phyloP scores from a whole-genome alignment of 2,113 vertebrate genomes.

The Hippocampus comes region DNA sequence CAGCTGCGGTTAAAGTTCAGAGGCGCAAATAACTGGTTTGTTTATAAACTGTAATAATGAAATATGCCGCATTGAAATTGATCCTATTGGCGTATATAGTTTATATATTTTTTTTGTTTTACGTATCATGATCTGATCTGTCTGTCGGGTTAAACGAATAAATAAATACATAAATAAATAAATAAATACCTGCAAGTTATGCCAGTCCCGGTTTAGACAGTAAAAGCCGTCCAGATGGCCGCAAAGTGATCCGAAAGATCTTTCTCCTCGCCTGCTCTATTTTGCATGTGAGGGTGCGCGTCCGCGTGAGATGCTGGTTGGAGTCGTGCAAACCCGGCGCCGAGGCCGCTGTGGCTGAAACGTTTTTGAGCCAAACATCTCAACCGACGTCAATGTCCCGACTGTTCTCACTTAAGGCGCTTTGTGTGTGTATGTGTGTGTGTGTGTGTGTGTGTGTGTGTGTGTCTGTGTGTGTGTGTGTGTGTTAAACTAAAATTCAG shows the following conservation, averaged over 20 bases:
- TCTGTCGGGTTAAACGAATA: no score
- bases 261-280: no score
- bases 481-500: no score
- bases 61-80: no score
- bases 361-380: neutral
- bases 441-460: neutral
- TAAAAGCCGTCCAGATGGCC: neutral
- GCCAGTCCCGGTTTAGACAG: neutral
- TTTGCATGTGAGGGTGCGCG: neutral
- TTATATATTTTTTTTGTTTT: no score
- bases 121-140: no score
- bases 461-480: no score
- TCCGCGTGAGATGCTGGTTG: neutral
- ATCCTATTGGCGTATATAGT: no score
- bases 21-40: no score
- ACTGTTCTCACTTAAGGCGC: neutral
- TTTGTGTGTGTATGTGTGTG: neutral
- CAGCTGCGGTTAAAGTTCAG: no score
- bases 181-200: neutral
- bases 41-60: no score
- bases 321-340: neutral
- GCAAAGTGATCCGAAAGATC: neutral
- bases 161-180: no score
- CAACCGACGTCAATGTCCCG: neutral
- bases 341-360: neutral